Percentiles rank a stretch among this genome's conserved stretches.
Evolutionary conservation across 1,140 invertebrate genomes (phyloP).

Genomic region (Cylas formicarius): DNA sequence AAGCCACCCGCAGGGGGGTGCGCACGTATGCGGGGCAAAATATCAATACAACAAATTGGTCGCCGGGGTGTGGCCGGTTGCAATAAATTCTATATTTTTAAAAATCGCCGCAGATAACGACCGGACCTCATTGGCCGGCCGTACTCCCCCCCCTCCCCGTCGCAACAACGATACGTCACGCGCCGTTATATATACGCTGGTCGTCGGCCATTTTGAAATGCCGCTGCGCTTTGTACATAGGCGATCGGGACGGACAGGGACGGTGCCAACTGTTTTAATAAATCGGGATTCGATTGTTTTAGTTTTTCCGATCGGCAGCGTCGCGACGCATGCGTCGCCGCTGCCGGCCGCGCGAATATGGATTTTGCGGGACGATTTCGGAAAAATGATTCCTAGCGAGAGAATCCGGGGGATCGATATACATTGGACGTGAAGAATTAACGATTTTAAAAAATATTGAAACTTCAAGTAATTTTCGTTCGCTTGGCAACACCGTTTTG

Average conservation of each 20-base stretch:
- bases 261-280: slow-evolving; percentile 11
- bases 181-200: slow-evolving; percentile 11
- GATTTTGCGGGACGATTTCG: too few species aligned
- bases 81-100: slow-evolving; percentile 23
- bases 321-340: too few species aligned
- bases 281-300: slow-evolving; percentile 14
- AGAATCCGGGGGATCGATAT: too few species aligned
- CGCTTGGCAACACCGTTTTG: too few species aligned
- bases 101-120: too few species aligned
- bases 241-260: slow-evolving; percentile 11
- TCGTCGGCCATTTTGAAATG: slow-evolving; percentile 18
- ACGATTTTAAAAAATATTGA: too few species aligned
- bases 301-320: slow-evolving; percentile 7
- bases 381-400: too few species aligned
- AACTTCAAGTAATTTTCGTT: too few species aligned
- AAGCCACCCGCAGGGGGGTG: slow-evolving; percentile 1
- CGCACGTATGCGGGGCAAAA: too few species aligned
- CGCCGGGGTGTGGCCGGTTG: slow-evolving; percentile 16
- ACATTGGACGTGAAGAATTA: too few species aligned
- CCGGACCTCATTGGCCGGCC: slow-evolving; percentile 12
- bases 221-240: slow-evolving; percentile 15
- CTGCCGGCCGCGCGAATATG: too few species aligned
- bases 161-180: too few species aligned
- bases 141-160: slow-evolving; percentile 1
- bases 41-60: slow-evolving; percentile 19